These are phyloP conservation scores for Dioctria linearis DNA, from an alignment of 2,888 invertebrate genomes.

Conservation along the genomic window DNA sequence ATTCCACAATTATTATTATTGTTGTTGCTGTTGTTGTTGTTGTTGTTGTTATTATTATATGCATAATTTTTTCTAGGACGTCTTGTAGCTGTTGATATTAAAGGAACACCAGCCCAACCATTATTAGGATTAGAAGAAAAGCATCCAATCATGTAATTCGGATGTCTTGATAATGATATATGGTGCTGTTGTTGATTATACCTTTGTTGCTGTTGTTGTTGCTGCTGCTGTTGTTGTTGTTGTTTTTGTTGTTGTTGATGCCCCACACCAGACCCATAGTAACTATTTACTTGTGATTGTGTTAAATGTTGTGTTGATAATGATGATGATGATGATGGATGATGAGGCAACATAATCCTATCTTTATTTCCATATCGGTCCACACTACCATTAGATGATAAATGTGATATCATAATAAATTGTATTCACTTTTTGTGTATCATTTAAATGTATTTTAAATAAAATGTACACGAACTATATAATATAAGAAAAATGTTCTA, in stretches of 20 bases:
- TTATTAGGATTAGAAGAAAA: constrained; percentile 66
- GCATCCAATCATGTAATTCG: constrained; percentile 57
- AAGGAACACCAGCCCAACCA: constrained; percentile 85
- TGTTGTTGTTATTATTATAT: constrained; percentile 40
- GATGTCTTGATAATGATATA: constrained; percentile 23
- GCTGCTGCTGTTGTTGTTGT: constrained; percentile 57
- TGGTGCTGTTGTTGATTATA: constrained; percentile 58
- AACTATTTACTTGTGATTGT: constrained; percentile 43
- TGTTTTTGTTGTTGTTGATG: constrained; percentile 54
- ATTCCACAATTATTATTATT: constrained; percentile 28
- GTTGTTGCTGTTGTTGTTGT: constrained; percentile 29
- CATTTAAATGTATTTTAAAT: no score
- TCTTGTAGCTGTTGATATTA: constrained; percentile 83
- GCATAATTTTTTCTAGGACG: constrained; percentile 64
- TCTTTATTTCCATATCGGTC: constrained; percentile 48
- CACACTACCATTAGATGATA: constrained; percentile 47
- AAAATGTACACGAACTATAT: no score
- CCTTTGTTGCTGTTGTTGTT: constrained; percentile 53
- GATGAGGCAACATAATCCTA: constrained; percentile 51
- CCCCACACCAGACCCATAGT: constrained; percentile 17
- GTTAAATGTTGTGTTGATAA: background rate
- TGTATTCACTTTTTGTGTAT: no score
- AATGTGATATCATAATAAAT: constrained; percentile 36
- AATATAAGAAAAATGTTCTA: no score
- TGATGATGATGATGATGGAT: constrained; percentile 37